Percentiles rank a stretch among this genome's conserved stretches.
phyloP scores from a whole-genome alignment of 2,797 vertebrate genomes.

The Epinephelus malabaricus region DNA sequence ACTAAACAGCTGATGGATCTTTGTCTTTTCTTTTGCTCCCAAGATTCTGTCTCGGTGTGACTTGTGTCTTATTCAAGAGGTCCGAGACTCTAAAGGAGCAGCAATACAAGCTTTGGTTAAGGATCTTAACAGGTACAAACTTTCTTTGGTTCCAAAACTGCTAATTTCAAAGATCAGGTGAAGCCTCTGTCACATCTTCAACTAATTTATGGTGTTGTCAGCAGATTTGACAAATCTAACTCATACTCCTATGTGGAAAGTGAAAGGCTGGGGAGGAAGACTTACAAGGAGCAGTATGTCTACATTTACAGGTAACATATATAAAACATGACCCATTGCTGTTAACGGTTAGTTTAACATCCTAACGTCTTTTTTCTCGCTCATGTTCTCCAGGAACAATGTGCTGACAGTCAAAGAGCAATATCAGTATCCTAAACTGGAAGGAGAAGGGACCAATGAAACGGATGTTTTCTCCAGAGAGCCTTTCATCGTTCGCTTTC shows the following conservation, averaged over 20 bases:
- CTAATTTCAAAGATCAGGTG: neutral
- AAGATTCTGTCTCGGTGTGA: conserved; percentile 90
- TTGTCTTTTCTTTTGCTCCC: conserved; percentile 19
- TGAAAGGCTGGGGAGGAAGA: conserved; percentile 85
- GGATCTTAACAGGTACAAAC: conserved; percentile 85
- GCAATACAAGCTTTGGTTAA: conserved; percentile 82
- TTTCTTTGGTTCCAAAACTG: neutral
- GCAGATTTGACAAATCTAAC: conserved; percentile 84
- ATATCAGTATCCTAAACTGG: conserved; percentile 80
- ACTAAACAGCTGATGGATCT: neutral
- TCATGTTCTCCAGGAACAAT: conserved; percentile 77
- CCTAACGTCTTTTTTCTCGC: neutral
- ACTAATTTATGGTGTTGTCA: conserved; percentile 1
- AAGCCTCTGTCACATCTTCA: neutral
- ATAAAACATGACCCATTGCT: rapidly evolving
- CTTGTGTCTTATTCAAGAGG: conserved; percentile 89
- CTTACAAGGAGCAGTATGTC: conserved; percentile 91
- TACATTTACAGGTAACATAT: conserved; percentile 88
- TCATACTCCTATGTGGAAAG: conserved; percentile 85
- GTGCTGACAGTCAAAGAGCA: conserved; percentile 84
- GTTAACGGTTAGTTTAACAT: neutral
- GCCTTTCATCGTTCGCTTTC: conserved; percentile 86
- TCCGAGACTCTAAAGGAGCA: conserved; percentile 86
- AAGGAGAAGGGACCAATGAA: conserved; percentile 64
- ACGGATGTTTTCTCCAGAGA: conserved; percentile 85